A percentile compares a stretch with the other conserved stretches of the same genome.
These are phyloP conservation scores for Lycocerus yunnanus DNA, from an alignment of 2,888 invertebrate species.

Conservation along the genomic window DNA sequence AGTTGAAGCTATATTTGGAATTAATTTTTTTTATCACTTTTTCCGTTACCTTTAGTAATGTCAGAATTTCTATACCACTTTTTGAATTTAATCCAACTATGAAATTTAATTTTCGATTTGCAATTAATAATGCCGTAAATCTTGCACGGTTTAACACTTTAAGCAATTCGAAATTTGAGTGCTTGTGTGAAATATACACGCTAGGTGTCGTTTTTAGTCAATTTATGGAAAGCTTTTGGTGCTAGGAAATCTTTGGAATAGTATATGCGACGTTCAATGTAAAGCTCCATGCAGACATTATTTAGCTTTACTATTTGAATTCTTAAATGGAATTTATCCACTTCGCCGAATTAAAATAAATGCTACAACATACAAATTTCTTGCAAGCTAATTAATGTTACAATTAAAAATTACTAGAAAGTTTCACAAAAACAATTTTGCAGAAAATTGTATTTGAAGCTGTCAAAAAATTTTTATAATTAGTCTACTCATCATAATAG, in stretches of 20 bases:
- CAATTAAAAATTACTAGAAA: background rate
- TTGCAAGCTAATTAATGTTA: background rate
- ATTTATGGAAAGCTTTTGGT: background rate
- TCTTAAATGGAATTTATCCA: background rate
- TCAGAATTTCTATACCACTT: background rate
- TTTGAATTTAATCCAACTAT: background rate
- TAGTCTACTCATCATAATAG: background rate
- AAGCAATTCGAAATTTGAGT: background rate
- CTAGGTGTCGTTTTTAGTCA: background rate
- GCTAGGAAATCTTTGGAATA: background rate
- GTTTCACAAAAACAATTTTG: background rate
- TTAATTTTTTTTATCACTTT: background rate
- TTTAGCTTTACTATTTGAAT: background rate
- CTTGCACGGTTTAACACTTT: no score
- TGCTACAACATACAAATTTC: background rate
- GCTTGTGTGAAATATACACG: background rate
- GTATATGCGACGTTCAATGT: no score
- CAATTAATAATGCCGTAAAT: background rate
- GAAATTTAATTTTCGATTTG: background rate
- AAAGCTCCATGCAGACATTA: background rate
- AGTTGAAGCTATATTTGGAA: background rate
- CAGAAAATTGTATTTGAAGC: background rate
- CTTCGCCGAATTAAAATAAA: background rate
- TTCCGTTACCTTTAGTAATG: background rate
- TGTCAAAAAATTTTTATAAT: background rate